Evolutionary conservation across 2,113 vertebrate genomes (phyloP).

Genomic region (Potamarius usumacintae): DNA sequence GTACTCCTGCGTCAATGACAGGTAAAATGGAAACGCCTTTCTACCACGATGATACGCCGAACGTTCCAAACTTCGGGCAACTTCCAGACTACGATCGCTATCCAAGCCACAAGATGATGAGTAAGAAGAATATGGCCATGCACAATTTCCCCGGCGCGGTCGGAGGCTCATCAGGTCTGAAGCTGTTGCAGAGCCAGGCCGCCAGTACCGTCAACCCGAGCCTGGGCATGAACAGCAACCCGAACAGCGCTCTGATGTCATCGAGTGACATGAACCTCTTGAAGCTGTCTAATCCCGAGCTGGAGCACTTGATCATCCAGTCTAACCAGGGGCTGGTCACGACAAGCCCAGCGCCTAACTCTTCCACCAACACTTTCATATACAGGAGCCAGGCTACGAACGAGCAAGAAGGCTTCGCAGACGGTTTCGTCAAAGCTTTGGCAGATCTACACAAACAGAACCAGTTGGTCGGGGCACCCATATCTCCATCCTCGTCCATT

Average conservation of each 20-base stretch:
- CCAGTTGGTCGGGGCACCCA: constrained; percentile 69
- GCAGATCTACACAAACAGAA: constrained; percentile 78
- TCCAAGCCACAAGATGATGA: constrained; percentile 70
- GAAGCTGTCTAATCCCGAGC: constrained; percentile 60
- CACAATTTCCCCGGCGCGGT: constrained; percentile 57
- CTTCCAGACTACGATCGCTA: constrained; percentile 69
- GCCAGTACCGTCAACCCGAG: constrained; percentile 49
- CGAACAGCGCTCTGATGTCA: constrained; percentile 54
- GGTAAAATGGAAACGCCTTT: constrained; percentile 77
- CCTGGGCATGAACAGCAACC: constrained; percentile 54
- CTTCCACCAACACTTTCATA: constrained; percentile 62
- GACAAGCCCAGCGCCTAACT: constrained; percentile 55
- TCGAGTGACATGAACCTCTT: constrained; percentile 59
- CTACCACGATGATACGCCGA: constrained; percentile 72
- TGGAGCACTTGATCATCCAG: constrained; percentile 65
- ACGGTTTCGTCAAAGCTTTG: constrained; percentile 76
- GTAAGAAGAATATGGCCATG: constrained; percentile 68
- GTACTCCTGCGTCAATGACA: constrained; percentile 60
- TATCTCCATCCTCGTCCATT: constrained; percentile 62
- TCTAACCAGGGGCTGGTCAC: constrained; percentile 63
- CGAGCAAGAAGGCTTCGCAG: constrained; percentile 75
- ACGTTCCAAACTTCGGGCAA: constrained; percentile 62
- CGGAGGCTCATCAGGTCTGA: constrained; percentile 45
- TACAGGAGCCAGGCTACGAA: constrained; percentile 72
- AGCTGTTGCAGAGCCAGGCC: constrained; percentile 54